Percentiles rank a stretch among this genome's conserved stretches.
Conservation (phyloP, 2,888 invertebrate species). For the Strigamia transsilvanica region DNA sequence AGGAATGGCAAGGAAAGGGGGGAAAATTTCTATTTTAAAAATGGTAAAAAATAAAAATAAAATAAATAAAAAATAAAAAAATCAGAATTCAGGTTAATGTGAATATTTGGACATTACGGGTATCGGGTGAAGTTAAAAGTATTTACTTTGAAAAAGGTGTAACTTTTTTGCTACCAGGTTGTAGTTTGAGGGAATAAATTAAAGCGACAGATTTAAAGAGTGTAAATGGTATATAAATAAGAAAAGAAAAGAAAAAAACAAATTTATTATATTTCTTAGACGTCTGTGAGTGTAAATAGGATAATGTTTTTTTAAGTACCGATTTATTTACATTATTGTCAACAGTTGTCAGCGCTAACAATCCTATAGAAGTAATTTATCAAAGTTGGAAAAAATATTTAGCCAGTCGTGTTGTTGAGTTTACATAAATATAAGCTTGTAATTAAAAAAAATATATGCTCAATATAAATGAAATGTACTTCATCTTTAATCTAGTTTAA, state of each 20-base stretch:
- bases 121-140: not conserved
- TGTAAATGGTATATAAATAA: not conserved
- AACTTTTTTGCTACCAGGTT: not conserved
- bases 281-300: slow-evolving; percentile 12
- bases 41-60: too few relatives aligned
- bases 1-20: slow-evolving; percentile 69
- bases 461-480: slow-evolving; percentile 46
- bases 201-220: not conserved
- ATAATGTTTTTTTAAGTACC: slow-evolving; percentile 22
- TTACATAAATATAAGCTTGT: slow-evolving; percentile 7
- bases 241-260: not conserved
- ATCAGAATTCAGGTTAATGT: not conserved
- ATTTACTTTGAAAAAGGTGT: not conserved
- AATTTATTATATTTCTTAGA: slow-evolving; percentile 3
- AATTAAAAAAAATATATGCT: not conserved
- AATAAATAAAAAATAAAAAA: too few relatives aligned
- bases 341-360: not conserved
- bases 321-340: not conserved
- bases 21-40: not conserved
- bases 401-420: not conserved
- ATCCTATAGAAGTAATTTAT: slow-evolving; percentile 21
- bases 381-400: slow-evolving; percentile 19
- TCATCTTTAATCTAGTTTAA: slow-evolving; percentile 16
- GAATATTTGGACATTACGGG: slow-evolving; percentile 33
- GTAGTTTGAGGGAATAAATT: not conserved